phyloP scores from a whole-genome alignment of 2,113 vertebrate genomes.

The Clinocottus analis region DNA sequence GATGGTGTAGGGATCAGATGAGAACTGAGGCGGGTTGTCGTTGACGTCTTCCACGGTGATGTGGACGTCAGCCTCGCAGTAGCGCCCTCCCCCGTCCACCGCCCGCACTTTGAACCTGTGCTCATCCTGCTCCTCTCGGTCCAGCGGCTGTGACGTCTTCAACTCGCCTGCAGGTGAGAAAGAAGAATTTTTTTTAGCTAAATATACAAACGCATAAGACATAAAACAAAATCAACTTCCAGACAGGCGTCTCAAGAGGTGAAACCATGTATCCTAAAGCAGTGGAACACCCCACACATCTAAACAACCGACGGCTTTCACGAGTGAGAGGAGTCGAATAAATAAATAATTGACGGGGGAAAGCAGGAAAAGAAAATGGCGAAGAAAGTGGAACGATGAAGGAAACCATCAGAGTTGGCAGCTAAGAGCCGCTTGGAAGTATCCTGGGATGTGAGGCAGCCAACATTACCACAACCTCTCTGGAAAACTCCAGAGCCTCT shows the following conservation, averaged over 20 bases:
- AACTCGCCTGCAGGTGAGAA: constrained; percentile 87
- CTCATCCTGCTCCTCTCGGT: constrained; percentile 88
- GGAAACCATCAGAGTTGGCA: constrained; percentile 58
- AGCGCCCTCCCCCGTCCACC: constrained; percentile 91
- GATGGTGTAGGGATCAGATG: constrained; percentile 87
- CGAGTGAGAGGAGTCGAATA: constrained; percentile 25
- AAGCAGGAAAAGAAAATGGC: constrained; percentile 34
- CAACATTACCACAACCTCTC: constrained; percentile 60
- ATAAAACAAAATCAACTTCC: background rate
- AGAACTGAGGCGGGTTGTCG: constrained; percentile 92
- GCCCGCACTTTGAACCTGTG: constrained; percentile 89
- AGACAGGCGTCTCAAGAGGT: background rate
- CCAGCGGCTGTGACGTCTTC: constrained; percentile 88
- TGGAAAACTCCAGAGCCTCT: constrained; percentile 62
- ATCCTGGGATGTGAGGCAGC: constrained; percentile 55
- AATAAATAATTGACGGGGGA: constrained; percentile 53
- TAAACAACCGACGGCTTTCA: constrained; percentile 55
- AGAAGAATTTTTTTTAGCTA: background rate
- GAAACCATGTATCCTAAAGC: background rate
- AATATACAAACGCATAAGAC: background rate
- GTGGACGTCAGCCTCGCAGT: constrained; percentile 88
- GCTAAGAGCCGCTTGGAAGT: constrained; percentile 60
- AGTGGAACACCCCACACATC: constrained; percentile 16
- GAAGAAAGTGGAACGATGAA: constrained; percentile 19
- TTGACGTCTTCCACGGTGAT: constrained; percentile 92